phyloP scores from a whole-genome alignment of 2,888 invertebrate genomes.

The Ptychoptera contaminata region DNA sequence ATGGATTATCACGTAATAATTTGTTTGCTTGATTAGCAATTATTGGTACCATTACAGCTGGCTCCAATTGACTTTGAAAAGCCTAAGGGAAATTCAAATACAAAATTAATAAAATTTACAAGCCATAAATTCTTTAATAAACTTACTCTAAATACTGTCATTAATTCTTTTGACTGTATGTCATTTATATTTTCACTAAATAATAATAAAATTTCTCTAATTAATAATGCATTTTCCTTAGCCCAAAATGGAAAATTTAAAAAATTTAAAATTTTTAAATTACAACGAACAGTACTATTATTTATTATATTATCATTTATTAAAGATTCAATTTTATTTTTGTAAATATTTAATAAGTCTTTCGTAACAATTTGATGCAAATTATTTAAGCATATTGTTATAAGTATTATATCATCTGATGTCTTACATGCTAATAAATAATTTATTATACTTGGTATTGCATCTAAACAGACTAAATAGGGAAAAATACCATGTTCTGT shows the following conservation, averaged over 20 bases:
- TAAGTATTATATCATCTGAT: constrained; percentile 28
- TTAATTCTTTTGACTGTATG: constrained; percentile 28
- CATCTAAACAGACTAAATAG: constrained; percentile 24
- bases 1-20: constrained; percentile 21
- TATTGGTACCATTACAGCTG: constrained; percentile 29
- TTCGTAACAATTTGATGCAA: constrained; percentile 25
- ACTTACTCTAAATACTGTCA: constrained; percentile 25
- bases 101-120: not conserved
- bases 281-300: constrained; percentile 15
- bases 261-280: constrained; percentile 26
- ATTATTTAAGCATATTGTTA: constrained; percentile 33
- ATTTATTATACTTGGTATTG: constrained; percentile 26
- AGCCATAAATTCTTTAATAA: not conserved
- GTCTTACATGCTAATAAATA: constrained; percentile 22
- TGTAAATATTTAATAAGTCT: constrained; percentile 26
- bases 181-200: constrained; percentile 24
- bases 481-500: constrained; percentile 23
- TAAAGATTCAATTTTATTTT: constrained; percentile 22
- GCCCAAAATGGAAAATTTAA: constrained; percentile 35
- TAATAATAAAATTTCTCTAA: constrained; percentile 25
- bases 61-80: constrained; percentile 35
- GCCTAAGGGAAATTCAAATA: constrained; percentile 20
- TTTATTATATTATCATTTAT: constrained; percentile 21
- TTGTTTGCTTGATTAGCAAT: constrained; percentile 28
- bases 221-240: constrained; percentile 22